Conservation (phyloP, 2,797 vertebrate species). For the Urocyon cinereoargenteus region DNA sequence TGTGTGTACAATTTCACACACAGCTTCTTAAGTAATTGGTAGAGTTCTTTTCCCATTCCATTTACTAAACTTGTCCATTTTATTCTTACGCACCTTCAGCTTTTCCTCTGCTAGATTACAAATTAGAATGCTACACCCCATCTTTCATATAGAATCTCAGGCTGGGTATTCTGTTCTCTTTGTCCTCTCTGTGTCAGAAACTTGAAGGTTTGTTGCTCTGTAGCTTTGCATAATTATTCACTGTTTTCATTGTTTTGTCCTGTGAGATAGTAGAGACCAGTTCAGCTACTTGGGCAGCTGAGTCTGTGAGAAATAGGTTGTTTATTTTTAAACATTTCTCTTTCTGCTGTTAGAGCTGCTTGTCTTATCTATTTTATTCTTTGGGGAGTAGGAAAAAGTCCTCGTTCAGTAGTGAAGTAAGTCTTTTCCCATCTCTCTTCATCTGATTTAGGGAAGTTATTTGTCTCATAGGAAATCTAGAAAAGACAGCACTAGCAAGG, state of each 20-base stretch:
- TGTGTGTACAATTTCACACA: background rate
- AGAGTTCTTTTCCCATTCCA: background rate
- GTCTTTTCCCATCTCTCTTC: background rate
- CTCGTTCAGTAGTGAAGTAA: background rate
- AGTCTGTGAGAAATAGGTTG: conserved; percentile 44
- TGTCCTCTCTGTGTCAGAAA: background rate
- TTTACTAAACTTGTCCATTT: background rate
- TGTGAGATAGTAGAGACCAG: background rate
- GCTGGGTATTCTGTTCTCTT: background rate
- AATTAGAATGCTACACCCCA: background rate
- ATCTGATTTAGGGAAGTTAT: background rate
- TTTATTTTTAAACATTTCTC: conserved; percentile 40
- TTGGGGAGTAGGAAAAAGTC: background rate
- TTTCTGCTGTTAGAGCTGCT: conserved; percentile 1
- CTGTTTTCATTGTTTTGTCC: background rate
- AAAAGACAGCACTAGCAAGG: background rate
- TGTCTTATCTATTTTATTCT: background rate
- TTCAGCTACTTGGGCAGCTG: background rate
- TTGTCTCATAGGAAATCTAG: background rate
- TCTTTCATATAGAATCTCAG: background rate
- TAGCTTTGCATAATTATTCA: background rate
- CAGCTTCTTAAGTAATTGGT: background rate
- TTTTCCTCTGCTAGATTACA: background rate
- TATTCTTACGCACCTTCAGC: background rate
- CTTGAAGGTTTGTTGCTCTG: background rate